Conservation (phyloP, 35 echinoderm and acorn worm genomes). For the Apostichopus californicus region DNA sequence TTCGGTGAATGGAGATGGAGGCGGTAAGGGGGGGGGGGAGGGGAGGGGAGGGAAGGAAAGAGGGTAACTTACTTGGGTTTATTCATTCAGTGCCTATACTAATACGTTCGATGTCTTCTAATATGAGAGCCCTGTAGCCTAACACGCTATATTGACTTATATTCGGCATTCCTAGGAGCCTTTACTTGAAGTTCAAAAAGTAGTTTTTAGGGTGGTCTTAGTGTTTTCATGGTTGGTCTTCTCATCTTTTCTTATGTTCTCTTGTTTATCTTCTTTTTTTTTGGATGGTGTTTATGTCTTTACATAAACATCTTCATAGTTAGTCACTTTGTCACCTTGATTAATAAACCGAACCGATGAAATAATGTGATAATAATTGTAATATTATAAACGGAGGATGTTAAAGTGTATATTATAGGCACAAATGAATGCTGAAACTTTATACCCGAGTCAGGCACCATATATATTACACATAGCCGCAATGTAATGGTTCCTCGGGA, state of each 20-base stretch:
- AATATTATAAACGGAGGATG: not conserved
- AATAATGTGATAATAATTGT: not conserved
- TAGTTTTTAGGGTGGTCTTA: not conserved
- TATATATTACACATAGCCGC: too few relatives aligned
- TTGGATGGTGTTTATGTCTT: not conserved
- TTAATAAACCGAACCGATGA: not conserved
- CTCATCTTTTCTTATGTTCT: not conserved
- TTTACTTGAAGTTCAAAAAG: not conserved
- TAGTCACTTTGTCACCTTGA: not conserved
- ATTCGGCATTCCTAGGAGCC: not conserved
- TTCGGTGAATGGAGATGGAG: too few relatives aligned
- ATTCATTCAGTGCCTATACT: constrained; percentile 17
- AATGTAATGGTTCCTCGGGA: too few relatives aligned
- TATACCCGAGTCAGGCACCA: too few relatives aligned
- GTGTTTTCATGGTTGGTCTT: not conserved
- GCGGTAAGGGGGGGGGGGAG: not conserved
- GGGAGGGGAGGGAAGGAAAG: not conserved
- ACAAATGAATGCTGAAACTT: not conserved
- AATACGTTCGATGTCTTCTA: constrained; percentile 24
- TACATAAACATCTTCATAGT: not conserved
- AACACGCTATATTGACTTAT: not conserved
- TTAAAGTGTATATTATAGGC: not conserved
- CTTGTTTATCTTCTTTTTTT: not conserved
- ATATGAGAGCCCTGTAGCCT: not conserved
- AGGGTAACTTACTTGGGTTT: not conserved